Evolutionary conservation across 2,888 invertebrate genomes (phyloP).

Genomic region (Ochropacha duplaris): DNA sequence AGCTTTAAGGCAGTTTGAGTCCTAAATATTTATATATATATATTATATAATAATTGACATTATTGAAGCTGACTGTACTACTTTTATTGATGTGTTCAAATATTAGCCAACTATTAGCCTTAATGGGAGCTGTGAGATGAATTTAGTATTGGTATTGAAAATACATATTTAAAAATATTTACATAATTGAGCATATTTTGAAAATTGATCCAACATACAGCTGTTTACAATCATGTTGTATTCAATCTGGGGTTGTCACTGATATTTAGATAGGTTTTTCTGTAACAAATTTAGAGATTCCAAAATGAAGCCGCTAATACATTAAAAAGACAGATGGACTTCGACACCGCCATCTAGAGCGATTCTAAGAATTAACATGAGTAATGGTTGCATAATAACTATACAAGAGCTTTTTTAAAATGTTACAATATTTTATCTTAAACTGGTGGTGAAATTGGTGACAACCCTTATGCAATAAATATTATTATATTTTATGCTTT

Average conservation of each 20-base stretch:
- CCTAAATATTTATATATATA: too few relatives aligned
- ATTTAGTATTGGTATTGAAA: slow-evolving; percentile 48
- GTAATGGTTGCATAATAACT: too few relatives aligned
- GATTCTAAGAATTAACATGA: too few relatives aligned
- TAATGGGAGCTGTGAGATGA: slow-evolving; percentile 78
- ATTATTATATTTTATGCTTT: slow-evolving; percentile 15
- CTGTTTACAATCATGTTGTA: slow-evolving; percentile 23
- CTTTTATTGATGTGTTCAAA: slow-evolving; percentile 65
- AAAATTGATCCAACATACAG: slow-evolving; percentile 11
- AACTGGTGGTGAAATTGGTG: slow-evolving; percentile 21
- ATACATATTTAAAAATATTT: slow-evolving; percentile 21
- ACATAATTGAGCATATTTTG: slow-evolving; percentile 20
- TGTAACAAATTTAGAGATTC: too few relatives aligned
- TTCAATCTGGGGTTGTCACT: slow-evolving; percentile 23
- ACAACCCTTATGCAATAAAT: slow-evolving; percentile 16
- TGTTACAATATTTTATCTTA: neutral
- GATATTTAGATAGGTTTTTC: neutral
- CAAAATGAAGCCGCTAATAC: too few relatives aligned
- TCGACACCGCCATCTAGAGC: too few relatives aligned
- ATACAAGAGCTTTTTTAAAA: neutral
- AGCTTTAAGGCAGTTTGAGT: too few relatives aligned
- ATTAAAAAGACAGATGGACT: too few relatives aligned
- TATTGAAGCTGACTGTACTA: slow-evolving; percentile 32
- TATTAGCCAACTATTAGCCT: slow-evolving; percentile 69
- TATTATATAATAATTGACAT: neutral